Conservation (phyloP, 2,888 invertebrate genomes). For the Latrodectus hesperus region DNA sequence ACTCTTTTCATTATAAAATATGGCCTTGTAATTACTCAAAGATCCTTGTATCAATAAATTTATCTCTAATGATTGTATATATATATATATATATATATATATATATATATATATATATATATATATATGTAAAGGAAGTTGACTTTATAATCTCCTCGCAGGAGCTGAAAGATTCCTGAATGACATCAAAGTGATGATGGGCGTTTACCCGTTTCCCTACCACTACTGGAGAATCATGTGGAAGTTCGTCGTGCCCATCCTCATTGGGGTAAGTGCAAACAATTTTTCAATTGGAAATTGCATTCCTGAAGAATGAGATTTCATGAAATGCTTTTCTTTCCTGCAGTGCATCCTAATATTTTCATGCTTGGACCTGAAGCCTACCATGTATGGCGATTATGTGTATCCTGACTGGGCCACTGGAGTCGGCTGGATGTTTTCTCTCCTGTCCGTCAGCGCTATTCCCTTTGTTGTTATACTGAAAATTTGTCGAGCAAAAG, state of each 20-base stretch:
- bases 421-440: constrained; percentile 83
- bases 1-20: no score
- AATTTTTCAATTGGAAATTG: constrained; percentile 9
- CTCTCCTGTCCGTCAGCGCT: constrained; percentile 82
- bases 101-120: no score
- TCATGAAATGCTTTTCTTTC: constrained; percentile 12
- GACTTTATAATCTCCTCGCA: constrained; percentile 39
- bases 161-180: constrained; percentile 77
- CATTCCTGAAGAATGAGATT: background rate
- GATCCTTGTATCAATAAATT: no score
- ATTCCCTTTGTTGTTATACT: constrained; percentile 81
- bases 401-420: constrained; percentile 84
- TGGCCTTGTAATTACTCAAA: no score
- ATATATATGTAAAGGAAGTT: no score
- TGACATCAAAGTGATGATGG: constrained; percentile 79
- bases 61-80: no score
- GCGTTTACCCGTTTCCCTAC: constrained; percentile 78
- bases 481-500: constrained; percentile 74
- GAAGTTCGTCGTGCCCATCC: constrained; percentile 82
- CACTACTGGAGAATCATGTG: constrained; percentile 85
- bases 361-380: constrained; percentile 81
- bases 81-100: no score
- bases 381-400: constrained; percentile 80
- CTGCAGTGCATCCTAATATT: constrained; percentile 84
- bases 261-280: constrained; percentile 81